Base-by-base conservation (phyloP, 2,888 invertebrate genomes). In the Hyalella azteca region DNA sequence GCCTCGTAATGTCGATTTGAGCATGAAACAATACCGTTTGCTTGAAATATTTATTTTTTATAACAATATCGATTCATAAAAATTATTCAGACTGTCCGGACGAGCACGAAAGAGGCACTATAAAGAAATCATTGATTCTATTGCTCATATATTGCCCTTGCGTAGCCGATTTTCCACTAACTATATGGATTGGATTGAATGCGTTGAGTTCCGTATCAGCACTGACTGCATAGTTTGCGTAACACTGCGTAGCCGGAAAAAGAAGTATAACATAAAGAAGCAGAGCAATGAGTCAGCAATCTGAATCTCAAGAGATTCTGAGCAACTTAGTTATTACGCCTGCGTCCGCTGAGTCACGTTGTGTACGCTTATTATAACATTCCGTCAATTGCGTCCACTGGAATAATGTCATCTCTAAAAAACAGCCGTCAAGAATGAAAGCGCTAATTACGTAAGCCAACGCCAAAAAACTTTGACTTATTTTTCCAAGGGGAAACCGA, bases 371-470 rank as follows among this genome's bases (percentile, higher is more conserved):
- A 66, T 66, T 29, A 66, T 66, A 36, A 66, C 36, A 66, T 66
- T 39, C 36, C 36, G 36, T 66, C 66, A 66, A 66, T 66, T 66
- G 32, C 36, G 66, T 3, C 66, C 39, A 66, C 36, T 66, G 66
- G 36, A 36, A n/a, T n/a, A 66, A 36, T 66, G 66, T 66, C 32
- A 66, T 66, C 66, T 66, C 32, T 19, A 36, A 36, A 66, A 66
- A 36, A 36, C 66, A 66, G 66, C 36, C 66, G 36, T 36, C n/a
- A 36, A 66, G 66, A 32, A 66, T 66, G 66, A 66, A 66, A 66
- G 3, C 66, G 36, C 19, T 39, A 36, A 36, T 66, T 66, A 66
- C 32, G 32, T 66, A 36, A 36, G 26, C 29, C 26, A 22, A 54
- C 22, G 29, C 29, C 54, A 54, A 54, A 26, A 29, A 26, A 26